Evolutionary conservation across 37 sponge, comb jelly and placozoan species (phyloP), one percentile per base, ranked within the genome.

Genomic region (Chondrilla cf. caribensis): DNA sequence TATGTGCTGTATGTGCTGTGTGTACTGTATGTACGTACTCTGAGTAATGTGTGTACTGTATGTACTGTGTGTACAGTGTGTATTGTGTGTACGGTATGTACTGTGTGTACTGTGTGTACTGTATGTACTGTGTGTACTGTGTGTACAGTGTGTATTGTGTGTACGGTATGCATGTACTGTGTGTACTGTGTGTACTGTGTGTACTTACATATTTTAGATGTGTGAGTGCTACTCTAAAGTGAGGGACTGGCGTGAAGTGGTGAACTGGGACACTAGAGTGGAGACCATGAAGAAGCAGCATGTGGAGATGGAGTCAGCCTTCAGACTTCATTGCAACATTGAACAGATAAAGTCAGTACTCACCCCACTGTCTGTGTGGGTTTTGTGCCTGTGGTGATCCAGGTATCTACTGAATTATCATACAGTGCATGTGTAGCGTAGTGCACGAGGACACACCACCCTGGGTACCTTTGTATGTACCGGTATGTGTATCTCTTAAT

Each of bases 181-280:
- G 40, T 38, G 5, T 72, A 6, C 37, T 72, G 25, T 72, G 75
- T 78, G n/a, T 79, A 51, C 65, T 19, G 33, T 59, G 35, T 65
- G 33, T 25, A 38, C 26, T 36, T 71, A 8, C 43, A 2, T 40
- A 24, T 11, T 77, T 11, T 76, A 94, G 95, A 65, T 95, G 70
- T 76, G 68, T 35, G 93, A 91, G 77, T 95, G 95, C 79, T 95
- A 95, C 77, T 47, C 77, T 21, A 67, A 83, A 9, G 77, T 95
- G 57, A 43, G 79, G 15, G 93, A 86, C 67, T 95, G 93, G 90
- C 57, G 85, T 47, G 90, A 92, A 54, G 85, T 64, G 14, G 90
- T 88, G 78, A 81, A 37, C 11, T 94, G 93, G 93, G 33, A 87
- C 47, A 57, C 36, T 8, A 64, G 70, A 5, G 79, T 86, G 38